Conservation (phyloP, 2,888 invertebrate species). For the Dione juno region DNA sequence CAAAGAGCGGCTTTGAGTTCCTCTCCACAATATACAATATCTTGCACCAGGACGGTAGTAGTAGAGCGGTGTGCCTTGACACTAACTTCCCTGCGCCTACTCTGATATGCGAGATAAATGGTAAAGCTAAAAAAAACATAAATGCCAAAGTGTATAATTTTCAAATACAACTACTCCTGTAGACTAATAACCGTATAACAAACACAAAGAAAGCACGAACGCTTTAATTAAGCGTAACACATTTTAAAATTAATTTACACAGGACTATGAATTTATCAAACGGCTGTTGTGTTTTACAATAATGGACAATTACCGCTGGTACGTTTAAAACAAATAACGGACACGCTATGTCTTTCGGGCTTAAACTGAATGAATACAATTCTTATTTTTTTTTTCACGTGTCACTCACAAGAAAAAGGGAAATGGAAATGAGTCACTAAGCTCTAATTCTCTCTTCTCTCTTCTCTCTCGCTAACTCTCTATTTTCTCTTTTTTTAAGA, state of each 20-base stretch:
- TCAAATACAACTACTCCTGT: background rate
- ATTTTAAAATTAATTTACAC: constrained; percentile 19
- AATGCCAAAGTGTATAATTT: too few species aligned
- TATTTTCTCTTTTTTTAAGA: too few species aligned
- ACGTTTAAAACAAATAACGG: constrained; percentile 4
- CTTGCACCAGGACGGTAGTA: too few species aligned
- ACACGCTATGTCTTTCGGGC: constrained; percentile 1
- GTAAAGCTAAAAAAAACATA: background rate
- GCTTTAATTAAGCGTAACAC: constrained; percentile 11
- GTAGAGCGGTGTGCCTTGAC: too few species aligned
- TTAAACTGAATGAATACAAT: background rate
- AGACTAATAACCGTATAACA: background rate
- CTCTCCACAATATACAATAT: too few species aligned
- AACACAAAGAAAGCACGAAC: constrained; percentile 17
- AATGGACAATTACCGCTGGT: constrained; percentile 17
- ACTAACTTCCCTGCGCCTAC: too few species aligned
- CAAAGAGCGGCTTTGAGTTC: too few species aligned
- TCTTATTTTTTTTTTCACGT: background rate
- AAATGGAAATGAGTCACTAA: too few species aligned
- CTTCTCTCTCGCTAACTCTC: too few species aligned
- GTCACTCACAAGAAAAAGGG: too few species aligned
- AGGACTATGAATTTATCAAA: constrained; percentile 11
- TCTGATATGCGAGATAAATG: too few species aligned
- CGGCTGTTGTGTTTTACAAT: constrained; percentile 20
- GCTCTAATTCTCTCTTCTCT: too few species aligned